Conservation (phyloP, 2,888 invertebrate genomes). For the Ichneumoninae sp. region DNA sequence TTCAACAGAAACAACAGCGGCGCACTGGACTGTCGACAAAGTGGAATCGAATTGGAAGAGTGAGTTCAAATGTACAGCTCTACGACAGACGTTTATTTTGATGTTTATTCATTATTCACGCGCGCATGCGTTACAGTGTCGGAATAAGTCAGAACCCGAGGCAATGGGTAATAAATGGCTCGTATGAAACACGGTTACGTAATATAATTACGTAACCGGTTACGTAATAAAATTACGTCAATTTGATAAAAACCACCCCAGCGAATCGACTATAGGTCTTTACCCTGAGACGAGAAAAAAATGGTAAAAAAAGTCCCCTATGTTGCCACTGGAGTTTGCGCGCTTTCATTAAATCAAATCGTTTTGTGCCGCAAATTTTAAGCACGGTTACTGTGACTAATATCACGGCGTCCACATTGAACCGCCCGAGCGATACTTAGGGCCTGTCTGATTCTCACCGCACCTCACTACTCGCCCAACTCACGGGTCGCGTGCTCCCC, state of each 20-base stretch:
- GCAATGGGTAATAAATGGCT: background rate
- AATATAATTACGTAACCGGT: too few species aligned
- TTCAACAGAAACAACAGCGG: background rate
- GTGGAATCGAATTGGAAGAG: background rate
- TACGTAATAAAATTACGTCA: background rate
- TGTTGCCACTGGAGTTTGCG: background rate
- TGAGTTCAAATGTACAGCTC: background rate
- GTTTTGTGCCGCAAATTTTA: background rate
- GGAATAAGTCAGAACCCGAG: background rate
- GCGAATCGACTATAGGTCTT: background rate
- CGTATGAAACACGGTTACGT: background rate
- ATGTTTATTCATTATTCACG: background rate
- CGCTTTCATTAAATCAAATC: background rate
- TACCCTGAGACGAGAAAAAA: background rate
- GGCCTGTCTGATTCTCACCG: background rate
- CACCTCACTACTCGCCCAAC: conserved; percentile 25
- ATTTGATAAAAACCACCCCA: background rate
- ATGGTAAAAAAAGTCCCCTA: background rate
- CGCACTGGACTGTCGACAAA: background rate
- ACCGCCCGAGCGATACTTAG: background rate
- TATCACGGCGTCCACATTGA: background rate
- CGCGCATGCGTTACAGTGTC: background rate
- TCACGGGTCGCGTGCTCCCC: conserved; percentile 43
- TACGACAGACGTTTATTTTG: background rate
- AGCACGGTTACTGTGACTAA: conserved; percentile 3